These are phyloP conservation scores for Microplitis mediator DNA, from an alignment of 1,140 invertebrate species.

Conservation along the genomic window DNA sequence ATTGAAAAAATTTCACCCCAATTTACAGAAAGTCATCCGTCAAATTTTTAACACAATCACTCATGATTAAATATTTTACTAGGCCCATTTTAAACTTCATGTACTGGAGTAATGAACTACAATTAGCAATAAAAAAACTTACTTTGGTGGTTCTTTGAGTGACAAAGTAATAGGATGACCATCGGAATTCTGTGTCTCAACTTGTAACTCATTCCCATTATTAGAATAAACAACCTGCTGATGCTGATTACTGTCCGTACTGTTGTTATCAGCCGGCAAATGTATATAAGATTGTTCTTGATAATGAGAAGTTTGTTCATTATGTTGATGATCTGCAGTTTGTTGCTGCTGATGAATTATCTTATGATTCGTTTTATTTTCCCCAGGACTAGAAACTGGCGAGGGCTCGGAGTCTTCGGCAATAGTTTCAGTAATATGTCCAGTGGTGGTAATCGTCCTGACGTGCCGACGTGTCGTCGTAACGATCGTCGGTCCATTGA, in stretches of 20 bases:
- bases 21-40: too few species aligned
- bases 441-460: conserved; percentile 67
- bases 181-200: conserved; percentile 37
- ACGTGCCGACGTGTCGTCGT: conserved; percentile 65
- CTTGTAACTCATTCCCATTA: conserved; percentile 46
- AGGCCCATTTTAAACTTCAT: too few species aligned
- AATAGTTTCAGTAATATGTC: conserved; percentile 64
- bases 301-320: conserved; percentile 20
- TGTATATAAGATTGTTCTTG: conserved; percentile 39
- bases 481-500: conserved; percentile 50
- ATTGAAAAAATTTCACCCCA: too few species aligned
- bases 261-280: conserved; percentile 43
- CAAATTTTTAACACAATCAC: too few species aligned
- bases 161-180: conserved; percentile 41
- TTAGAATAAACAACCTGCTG: conserved; percentile 50
- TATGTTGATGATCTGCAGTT: conserved; percentile 29
- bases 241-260: conserved; percentile 45
- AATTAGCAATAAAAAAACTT: conserved; percentile 20
- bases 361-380: conserved; percentile 16
- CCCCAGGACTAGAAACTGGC: conserved; percentile 42
- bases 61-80: too few species aligned
- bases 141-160: conserved; percentile 52
- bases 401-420: conserved; percentile 50
- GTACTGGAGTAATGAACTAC: background rate
- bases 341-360: conserved; percentile 46